Evolutionary conservation across 2,113 vertebrate species (phyloP), one percentile per base, ranked within the genome.

Genomic region (Forbesichthys papilliferus): DNA sequence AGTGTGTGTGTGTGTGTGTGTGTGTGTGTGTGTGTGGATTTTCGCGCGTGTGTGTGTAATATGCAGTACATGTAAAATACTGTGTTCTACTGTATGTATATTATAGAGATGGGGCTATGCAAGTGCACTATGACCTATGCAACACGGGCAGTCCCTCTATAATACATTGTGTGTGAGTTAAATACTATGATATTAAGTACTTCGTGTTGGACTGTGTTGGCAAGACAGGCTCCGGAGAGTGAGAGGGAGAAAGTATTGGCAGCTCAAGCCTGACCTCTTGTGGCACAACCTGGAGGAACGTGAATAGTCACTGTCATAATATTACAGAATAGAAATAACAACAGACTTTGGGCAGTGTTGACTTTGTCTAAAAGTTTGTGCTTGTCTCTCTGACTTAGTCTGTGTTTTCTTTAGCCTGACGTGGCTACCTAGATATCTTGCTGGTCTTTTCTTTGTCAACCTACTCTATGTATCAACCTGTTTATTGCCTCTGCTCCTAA

Each of bases 181-280:
- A 88, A 83, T 83, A 85, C 84, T 16, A 86, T 85, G 61, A 72
- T 64, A 58, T 61, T 27, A 62, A 56, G 65, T 52, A 69, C 51
- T 49, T 51, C 65, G 70, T 49, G 36, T 62, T 70, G 55, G 56
- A 48, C 4, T 33, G 27, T 56, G 60, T 47, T 12, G 59, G 8
- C 33, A 12, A 36, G n/a, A 74, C 33, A 73, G 18, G 34, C 36
- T 48, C 58, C 59, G 34, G 42, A 47, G 14, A 52, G 16, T 6
- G 27, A 2, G 33, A 34, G 27, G 57, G 5, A 18, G 7, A 34
- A 20, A 42, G 9, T 18, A 61, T 66, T 9, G 48, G 52, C 58
- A 76, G 48, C 69, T 48, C n/a, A 9, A 58, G 63, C 18, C 74
- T 83, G 83, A 79, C 88, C 83, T 87, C 89, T 86, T 6, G 51